Conservation (phyloP, 2,113 vertebrate species). For the Neofelis nebulosa region DNA sequence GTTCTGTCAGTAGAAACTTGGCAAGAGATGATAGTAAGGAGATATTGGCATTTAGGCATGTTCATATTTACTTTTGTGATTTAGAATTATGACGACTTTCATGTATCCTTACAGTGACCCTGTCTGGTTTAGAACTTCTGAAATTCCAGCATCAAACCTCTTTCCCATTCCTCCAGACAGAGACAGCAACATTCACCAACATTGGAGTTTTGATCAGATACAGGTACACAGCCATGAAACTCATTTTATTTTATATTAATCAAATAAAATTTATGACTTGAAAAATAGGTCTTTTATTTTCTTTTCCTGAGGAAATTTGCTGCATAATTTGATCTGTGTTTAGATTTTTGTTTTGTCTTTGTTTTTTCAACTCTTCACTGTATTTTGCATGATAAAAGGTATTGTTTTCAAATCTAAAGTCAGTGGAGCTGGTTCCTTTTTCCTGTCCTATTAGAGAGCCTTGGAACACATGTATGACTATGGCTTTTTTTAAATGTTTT, state of each 20-base stretch:
- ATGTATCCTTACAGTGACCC: slow-evolving; percentile 48
- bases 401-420: slow-evolving; percentile 50
- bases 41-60: slow-evolving; percentile 32
- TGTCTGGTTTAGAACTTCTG: slow-evolving; percentile 60
- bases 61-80: slow-evolving; percentile 63
- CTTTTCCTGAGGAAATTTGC: slow-evolving; percentile 31
- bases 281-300: background rate
- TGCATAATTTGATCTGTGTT: background rate
- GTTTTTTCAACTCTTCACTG: background rate
- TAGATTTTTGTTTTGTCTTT: background rate
- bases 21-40: slow-evolving; percentile 58
- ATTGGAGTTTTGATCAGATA: slow-evolving; percentile 34
- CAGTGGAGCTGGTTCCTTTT: slow-evolving; percentile 43
- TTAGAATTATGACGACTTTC: slow-evolving; percentile 37
- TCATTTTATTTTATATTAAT: slow-evolving; percentile 40
- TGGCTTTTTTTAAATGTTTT: background rate
- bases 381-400: slow-evolving; percentile 40
- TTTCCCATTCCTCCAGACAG: slow-evolving; percentile 28
- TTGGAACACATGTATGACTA: slow-evolving; percentile 26
- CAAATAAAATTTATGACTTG: slow-evolving; percentile 40
- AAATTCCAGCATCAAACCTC: background rate
- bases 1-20: slow-evolving; percentile 65
- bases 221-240: background rate
- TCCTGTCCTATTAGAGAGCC: slow-evolving; percentile 9
- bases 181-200: background rate